Evolutionary conservation across 2,113 vertebrate genomes (phyloP), one percentile per base, ranked within the genome.

Genomic region (Echinops telfairi): DNA sequence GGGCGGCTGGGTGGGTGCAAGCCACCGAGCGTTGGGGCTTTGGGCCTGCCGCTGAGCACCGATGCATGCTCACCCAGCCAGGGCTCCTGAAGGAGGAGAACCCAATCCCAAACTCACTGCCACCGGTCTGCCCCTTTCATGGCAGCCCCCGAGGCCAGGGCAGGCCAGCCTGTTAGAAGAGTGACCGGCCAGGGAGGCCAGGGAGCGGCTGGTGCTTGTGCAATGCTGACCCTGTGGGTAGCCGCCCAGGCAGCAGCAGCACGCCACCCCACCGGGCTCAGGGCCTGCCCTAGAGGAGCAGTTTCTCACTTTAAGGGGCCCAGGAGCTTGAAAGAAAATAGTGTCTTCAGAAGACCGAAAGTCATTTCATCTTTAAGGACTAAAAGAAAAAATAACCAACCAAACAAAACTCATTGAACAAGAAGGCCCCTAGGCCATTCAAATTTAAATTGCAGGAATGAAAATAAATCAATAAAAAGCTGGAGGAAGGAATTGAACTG

Each of bases 371-470:
- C 47, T 2, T 70, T 40, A 36, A 31, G 27, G 53, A 77, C 23
- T 17, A 6, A 33, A 71, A 33, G 2, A 36, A 31, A 25, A 60
- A 81, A 31, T 19, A 70, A 70, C 27, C 66, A 68, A 68, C 27
- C 23, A 40, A 76, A 76, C 38, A 77, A 77, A 77, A 43, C n/a
- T 29, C 23, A 36, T 2, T n/a, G 40, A 77, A n/a, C 58, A 73
- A 53, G 40, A 89, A 91, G 70, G 8, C 11, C 3, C 6, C 79
- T 78, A 10, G 27, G 4, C 62, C 64, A 29, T 73, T 90, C 91
- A 92, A 9, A 57, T 87, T 82, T 95, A 77, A 58, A 53, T 58
- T 89, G 4, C 33, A 60, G 29, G 27, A 91, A 75, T 89, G 47
- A 53, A 10, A 53, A 53, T 10, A 47, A 73, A 33, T 76, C 29